phyloP scores from a whole-genome alignment of 2,113 vertebrate genomes.

The Triplophysa siluroides region DNA sequence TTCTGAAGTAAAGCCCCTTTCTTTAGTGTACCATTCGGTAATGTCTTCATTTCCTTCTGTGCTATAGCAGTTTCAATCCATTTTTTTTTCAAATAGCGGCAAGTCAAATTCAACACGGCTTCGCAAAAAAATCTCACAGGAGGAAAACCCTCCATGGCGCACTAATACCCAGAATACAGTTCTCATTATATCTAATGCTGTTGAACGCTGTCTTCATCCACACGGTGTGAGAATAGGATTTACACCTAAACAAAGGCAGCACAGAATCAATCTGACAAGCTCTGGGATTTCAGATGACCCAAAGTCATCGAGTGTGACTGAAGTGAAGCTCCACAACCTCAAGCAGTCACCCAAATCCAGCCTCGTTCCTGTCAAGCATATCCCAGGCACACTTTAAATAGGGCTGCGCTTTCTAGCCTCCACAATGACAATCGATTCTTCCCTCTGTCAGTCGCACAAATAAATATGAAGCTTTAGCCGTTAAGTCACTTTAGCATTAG shows the following conservation, averaged over 20 bases:
- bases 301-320: slow-evolving; percentile 40
- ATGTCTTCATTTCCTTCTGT: slow-evolving; percentile 11
- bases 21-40: background rate
- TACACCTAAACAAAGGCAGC: slow-evolving; percentile 30
- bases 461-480: slow-evolving; percentile 7
- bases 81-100: background rate
- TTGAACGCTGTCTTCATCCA: slow-evolving; percentile 18
- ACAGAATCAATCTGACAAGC: slow-evolving; percentile 41
- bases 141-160: slow-evolving; percentile 6
- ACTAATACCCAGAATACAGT: slow-evolving; percentile 28
- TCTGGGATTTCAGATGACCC: slow-evolving; percentile 42
- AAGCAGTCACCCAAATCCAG: slow-evolving; percentile 39
- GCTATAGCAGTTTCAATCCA: background rate
- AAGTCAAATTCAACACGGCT: background rate
- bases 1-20: background rate
- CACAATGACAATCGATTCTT: slow-evolving; percentile 38
- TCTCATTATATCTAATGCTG: slow-evolving; percentile 31
- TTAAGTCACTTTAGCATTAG: slow-evolving; percentile 17
- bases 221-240: slow-evolving; percentile 27
- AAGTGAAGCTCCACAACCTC: slow-evolving; percentile 28
- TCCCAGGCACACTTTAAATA: slow-evolving; percentile 17
- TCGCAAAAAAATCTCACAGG: slow-evolving; percentile 2
- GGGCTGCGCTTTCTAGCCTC: background rate
- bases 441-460: slow-evolving; percentile 1
- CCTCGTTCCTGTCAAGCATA: slow-evolving; percentile 36